Evolutionary conservation across 2,113 vertebrate species (phyloP).

Genomic region (Rhabdomys dilectus): DNA sequence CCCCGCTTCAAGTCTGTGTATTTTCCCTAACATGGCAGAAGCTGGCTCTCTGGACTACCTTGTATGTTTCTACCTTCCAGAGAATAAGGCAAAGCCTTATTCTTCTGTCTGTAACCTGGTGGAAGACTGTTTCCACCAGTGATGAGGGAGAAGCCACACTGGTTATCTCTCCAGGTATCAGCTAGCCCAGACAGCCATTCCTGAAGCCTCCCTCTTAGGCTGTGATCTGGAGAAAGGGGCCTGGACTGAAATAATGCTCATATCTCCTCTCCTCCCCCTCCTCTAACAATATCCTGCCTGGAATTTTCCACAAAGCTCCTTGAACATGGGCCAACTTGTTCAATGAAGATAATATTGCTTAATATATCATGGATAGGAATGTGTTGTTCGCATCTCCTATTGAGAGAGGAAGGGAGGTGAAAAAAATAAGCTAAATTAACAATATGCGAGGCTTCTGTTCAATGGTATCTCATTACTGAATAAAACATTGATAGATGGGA

Average conservation of each 20-base stretch:
- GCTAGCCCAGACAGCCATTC: not conserved
- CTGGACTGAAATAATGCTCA: not conserved
- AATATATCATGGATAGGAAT: not conserved
- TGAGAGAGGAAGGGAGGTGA: not conserved
- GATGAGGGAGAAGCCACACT: not conserved
- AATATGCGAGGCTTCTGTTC: not conserved
- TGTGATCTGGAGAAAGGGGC: not conserved
- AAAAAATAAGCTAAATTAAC: constrained; percentile 7
- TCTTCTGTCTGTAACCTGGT: not conserved
- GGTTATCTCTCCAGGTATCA: not conserved
- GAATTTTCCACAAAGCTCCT: not conserved
- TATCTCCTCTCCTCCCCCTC: not conserved
- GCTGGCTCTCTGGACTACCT: not conserved
- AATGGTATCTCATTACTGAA: not conserved
- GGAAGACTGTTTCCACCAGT: not conserved
- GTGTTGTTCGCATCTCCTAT: not conserved
- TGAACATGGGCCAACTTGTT: not conserved
- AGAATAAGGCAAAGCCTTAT: not conserved
- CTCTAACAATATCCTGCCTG: not conserved
- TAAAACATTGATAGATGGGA: not conserved
- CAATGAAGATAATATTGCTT: not conserved
- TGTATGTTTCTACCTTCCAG: not conserved
- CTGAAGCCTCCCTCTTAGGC: not conserved
- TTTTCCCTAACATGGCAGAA: not conserved
- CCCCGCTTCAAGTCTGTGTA: not conserved